These are phyloP conservation scores for Barbus barbus DNA, from an alignment of 2,113 vertebrate genomes.

Conservation along the genomic window DNA sequence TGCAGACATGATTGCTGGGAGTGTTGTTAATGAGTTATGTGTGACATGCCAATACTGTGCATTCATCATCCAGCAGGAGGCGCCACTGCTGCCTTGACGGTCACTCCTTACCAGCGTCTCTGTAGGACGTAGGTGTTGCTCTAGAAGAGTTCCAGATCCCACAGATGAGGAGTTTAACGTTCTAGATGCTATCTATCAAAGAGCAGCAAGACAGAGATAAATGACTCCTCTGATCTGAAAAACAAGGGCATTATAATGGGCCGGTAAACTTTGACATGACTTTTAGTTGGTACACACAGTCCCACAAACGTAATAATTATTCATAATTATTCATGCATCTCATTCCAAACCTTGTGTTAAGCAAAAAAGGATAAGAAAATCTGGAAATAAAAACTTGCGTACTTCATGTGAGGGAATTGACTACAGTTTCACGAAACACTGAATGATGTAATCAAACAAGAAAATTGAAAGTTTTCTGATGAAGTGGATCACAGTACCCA, in stretches of 20 bases:
- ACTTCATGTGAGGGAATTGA: not conserved
- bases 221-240: not conserved
- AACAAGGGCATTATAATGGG: not conserved
- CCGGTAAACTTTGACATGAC: not conserved
- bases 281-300: not conserved
- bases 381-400: not conserved
- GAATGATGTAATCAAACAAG: too few relatives aligned
- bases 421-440: not conserved
- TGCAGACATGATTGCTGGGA: not conserved
- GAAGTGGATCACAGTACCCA: too few relatives aligned
- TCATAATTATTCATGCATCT: not conserved
- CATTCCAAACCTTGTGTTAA: not conserved
- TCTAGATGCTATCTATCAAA: conserved; percentile 38
- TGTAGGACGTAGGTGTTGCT: not conserved
- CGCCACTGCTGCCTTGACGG: not conserved
- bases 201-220: not conserved
- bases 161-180: not conserved
- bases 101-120: conserved; percentile 22
- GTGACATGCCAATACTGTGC: not conserved
- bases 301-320: not conserved
- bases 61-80: conserved; percentile 28
- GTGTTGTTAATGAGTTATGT: conserved; percentile 15
- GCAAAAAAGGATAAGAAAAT: not conserved
- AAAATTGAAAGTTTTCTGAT: too few relatives aligned
- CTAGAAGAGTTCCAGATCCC: conserved; percentile 2